Conservation (phyloP, 64 coral and sea anemone genomes). For the Montipora efflorescens region DNA sequence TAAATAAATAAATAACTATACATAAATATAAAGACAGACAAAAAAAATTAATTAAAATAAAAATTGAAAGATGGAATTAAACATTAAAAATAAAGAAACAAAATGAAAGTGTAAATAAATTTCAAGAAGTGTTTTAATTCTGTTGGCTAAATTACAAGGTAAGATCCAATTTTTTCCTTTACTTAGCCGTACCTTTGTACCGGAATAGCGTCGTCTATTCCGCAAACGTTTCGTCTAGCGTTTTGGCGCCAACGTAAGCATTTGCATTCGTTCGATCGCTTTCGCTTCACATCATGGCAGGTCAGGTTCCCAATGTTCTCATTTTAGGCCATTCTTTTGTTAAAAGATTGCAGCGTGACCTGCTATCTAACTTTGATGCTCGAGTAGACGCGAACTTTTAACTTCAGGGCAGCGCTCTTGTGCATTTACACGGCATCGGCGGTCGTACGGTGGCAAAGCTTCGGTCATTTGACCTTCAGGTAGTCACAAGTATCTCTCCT, state of each 20-base stretch:
- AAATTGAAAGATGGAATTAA: too few species aligned
- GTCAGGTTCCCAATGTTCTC: slow-evolving; percentile 1
- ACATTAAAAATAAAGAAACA: too few species aligned
- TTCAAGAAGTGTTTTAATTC: not conserved
- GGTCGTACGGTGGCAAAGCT: too few species aligned
- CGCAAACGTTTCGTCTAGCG: not conserved
- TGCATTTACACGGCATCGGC: not conserved
- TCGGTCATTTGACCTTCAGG: too few species aligned
- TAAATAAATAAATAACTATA: too few species aligned
- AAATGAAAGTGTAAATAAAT: too few species aligned
- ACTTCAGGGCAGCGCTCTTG: not conserved
- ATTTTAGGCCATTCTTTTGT: too few species aligned
- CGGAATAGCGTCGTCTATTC: not conserved
- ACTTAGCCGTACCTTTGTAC: not conserved
- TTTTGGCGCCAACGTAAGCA: slow-evolving; percentile 5
- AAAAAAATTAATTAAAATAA: too few species aligned
- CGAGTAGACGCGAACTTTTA: slow-evolving; percentile 14
- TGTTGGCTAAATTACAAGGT: not conserved
- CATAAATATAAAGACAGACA: too few species aligned
- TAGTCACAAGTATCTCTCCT: too few species aligned
- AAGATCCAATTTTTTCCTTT: slow-evolving; percentile 25
- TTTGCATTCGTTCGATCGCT: not conserved
- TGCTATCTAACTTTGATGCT: not conserved
- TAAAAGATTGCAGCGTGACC: too few species aligned
- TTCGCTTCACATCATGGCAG: slow-evolving; percentile 20